Evolutionary conservation across 2,113 vertebrate species (phyloP).

Genomic region (Coptodon rendalli): DNA sequence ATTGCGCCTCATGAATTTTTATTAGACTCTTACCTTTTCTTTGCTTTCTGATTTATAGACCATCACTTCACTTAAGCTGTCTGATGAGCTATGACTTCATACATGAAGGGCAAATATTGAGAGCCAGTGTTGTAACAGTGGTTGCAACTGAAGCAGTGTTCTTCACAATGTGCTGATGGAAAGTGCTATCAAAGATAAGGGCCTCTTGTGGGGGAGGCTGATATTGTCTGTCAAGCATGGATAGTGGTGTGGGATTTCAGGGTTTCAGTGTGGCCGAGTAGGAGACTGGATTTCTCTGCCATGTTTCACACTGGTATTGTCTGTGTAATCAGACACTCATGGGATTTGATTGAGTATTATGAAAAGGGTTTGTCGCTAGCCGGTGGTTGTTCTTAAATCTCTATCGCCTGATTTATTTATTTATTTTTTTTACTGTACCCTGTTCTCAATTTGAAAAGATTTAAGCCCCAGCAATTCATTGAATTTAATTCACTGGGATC

Average conservation of each 20-base stretch:
- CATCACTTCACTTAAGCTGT: neutral
- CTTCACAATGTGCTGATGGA: conserved; percentile 31
- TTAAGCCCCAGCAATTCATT: neutral
- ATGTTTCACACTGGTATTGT: conserved; percentile 42
- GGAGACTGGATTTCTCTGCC: conserved; percentile 25
- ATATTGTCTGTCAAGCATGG: conserved; percentile 22
- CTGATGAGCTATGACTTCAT: conserved; percentile 21
- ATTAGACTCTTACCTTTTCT: conserved; percentile 14
- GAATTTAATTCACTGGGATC: neutral
- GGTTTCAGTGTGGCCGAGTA: conserved; percentile 28
- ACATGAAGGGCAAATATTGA: conserved; percentile 1
- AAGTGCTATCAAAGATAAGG: conserved; percentile 34
- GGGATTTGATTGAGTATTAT: conserved; percentile 17
- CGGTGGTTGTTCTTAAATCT: neutral
- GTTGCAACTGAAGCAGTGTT: conserved; percentile 7
- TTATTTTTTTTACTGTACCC: neutral
- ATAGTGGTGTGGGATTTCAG: conserved; percentile 49
- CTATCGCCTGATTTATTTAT: neutral
- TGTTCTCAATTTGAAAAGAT: neutral
- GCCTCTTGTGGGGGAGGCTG: conserved; percentile 9
- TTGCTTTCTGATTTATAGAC: conserved; percentile 20
- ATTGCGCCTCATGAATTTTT: neutral
- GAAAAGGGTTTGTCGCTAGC: neutral
- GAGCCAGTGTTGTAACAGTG: neutral
- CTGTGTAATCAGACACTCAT: conserved; percentile 35